Percentiles rank a stretch among this genome's conserved stretches.
Conservation (phyloP, 2,797 vertebrate species). For the Calcarius lapponicus region DNA sequence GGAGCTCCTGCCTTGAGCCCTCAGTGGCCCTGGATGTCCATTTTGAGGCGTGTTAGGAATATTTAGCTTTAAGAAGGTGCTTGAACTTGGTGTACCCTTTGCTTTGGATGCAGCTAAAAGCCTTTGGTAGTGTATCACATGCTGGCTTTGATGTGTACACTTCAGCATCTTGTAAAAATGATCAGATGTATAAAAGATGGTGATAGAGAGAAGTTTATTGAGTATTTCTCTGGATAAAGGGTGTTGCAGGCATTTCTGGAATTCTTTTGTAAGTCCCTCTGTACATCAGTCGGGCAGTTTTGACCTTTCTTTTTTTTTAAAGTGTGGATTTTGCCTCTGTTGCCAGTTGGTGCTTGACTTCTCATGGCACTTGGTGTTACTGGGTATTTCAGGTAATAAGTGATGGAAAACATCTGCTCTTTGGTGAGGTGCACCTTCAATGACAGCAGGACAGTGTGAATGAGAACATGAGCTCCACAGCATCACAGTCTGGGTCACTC, state of each 20-base stretch:
- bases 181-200: not conserved
- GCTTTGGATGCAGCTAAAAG: not conserved
- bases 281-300: not conserved
- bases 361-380: not conserved
- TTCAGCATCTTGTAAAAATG: not conserved
- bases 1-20: not conserved
- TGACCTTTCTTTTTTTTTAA: not conserved
- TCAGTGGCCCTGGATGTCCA: not conserved
- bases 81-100: not conserved
- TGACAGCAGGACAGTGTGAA: not conserved
- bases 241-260: conserved; percentile 21
- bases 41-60: not conserved
- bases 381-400: not conserved
- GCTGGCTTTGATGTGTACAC: not conserved
- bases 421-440: not conserved
- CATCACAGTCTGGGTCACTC: not conserved
- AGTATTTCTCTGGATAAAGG: not conserved
- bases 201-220: not conserved
- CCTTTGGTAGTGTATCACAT: not conserved
- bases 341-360: not conserved
- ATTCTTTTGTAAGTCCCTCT: not conserved
- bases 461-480: not conserved
- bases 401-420: not conserved
- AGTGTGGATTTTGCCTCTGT: not conserved
- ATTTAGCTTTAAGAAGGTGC: not conserved